These are phyloP conservation scores for Timandra comae DNA, from an alignment of 2,888 invertebrate species.

Conservation along the genomic window DNA sequence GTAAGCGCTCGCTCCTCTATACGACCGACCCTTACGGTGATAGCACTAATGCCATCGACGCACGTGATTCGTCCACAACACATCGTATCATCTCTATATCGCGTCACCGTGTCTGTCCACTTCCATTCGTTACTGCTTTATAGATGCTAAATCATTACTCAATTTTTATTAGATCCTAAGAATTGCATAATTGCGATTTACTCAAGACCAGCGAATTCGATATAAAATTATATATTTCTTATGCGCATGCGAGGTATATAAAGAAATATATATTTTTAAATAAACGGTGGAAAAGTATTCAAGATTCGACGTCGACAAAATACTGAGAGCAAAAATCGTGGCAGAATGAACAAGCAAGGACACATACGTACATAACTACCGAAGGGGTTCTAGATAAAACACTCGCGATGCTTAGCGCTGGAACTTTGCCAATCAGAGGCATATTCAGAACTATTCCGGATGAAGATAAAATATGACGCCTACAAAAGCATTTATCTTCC, in stretches of 20 bases:
- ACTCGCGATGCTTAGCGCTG: slow-evolving; percentile 9
- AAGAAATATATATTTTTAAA: not conserved
- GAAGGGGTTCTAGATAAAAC: not conserved
- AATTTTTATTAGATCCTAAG: slow-evolving; percentile 13
- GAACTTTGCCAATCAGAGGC: slow-evolving; percentile 12
- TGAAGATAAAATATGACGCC: slow-evolving; percentile 2
- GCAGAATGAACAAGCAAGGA: not conserved
- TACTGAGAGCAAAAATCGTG: not conserved
- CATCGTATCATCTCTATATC: not conserved
- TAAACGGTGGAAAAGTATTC: not conserved
- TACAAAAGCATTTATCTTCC: not conserved
- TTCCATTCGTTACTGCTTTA: too few species aligned
- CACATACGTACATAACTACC: not conserved
- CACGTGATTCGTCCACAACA: slow-evolving; percentile 2
- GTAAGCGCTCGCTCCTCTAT: slow-evolving; percentile 73
- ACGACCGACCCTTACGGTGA: slow-evolving; percentile 65
- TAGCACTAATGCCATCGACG: slow-evolving; percentile 49
- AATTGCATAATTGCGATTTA: slow-evolving; percentile 44
- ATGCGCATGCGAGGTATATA: slow-evolving; percentile 45
- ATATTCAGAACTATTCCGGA: slow-evolving; percentile 6
- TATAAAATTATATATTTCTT: slow-evolving; percentile 31
- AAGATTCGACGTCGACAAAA: not conserved
- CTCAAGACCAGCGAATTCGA: slow-evolving; percentile 48
- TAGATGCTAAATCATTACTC: slow-evolving; percentile 4
- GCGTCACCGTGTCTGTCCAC: too few species aligned